Base-by-base conservation (phyloP, 2,113 vertebrate species). In the Ochotona princeps region DNA sequence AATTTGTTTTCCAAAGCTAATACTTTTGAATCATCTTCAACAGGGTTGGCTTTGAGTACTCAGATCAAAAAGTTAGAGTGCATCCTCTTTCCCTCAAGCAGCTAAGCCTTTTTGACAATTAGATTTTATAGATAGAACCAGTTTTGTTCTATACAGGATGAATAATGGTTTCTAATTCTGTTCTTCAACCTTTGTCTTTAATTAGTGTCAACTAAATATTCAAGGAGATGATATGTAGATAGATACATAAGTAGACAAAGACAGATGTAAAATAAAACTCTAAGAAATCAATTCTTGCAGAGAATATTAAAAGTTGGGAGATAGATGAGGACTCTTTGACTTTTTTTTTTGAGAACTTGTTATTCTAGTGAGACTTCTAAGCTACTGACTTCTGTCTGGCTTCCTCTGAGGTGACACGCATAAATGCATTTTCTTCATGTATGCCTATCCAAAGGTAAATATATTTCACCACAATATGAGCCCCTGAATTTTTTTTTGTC, bases 281-380 rank as follows among this genome's bases (percentile, higher is more conserved):
- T 79, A 75, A 60, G 12, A 83, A 80, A 7, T 1, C 67, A 89
- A 12, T 79, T 87, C 14, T 86, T 92, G 12, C 51, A 69, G 20
- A 88, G 6, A 92, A 86, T 44, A 89, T 65, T 81, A 76, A 82
- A 94, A 95, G 51, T 83, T 65, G 25, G 21, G 86, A 70, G 23
- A 74, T 30, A 61, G 73, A 79, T 82, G 30, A 86, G 26, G 93
- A 57, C 23, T 3, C 30, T 63, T 70, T 44, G 5, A 84, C 63
- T 12, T 57, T 92, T 83, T 73, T 57, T 92, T 83, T 73, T 66
- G 81, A 26, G 44, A 89, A 91, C 74, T 72, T 63, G 8, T 8
- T 83, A 74, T 70, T 83, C 47, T 57, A 87, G 63, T 87, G 28
- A 80, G 83, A 83, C 82, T 89, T 30, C 66, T 61, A 70, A 72